A percentile compares a stretch with the other conserved stretches of the same genome.
Conservation (phyloP, 2,113 vertebrate genomes). For the Tiliqua scincoides region DNA sequence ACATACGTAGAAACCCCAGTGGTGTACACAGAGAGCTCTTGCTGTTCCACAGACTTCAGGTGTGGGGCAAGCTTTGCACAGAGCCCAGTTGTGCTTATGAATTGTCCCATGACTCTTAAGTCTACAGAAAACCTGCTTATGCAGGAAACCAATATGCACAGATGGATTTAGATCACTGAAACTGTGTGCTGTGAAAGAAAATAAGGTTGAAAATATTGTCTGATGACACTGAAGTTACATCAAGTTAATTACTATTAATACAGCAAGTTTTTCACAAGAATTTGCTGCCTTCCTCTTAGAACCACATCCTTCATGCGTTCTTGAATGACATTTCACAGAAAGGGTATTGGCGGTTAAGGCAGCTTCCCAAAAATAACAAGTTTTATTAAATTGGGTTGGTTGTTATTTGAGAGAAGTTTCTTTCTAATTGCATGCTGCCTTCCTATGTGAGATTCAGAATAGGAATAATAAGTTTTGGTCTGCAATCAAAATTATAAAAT, state of each 20-base stretch:
- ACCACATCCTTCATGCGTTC: conserved; percentile 2
- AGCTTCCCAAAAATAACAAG: neutral
- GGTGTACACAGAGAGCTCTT: neutral
- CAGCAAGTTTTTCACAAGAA: too few relatives aligned
- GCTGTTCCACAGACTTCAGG: neutral
- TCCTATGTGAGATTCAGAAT: neutral
- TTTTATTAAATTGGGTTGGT: neutral
- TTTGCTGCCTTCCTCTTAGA: neutral
- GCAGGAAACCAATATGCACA: neutral
- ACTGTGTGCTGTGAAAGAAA: conserved; percentile 14
- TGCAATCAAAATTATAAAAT: conserved; percentile 19
- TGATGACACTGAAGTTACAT: neutral
- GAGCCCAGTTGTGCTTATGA: neutral
- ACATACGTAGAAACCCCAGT: neutral
- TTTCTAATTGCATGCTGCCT: neutral
- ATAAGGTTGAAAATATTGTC: neutral
- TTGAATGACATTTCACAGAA: neutral
- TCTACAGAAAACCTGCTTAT: neutral
- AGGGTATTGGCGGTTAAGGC: neutral
- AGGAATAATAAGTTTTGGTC: conserved; percentile 21
- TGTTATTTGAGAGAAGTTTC: conserved; percentile 1
- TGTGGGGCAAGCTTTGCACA: neutral
- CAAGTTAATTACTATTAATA: neutral
- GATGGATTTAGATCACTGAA: neutral
- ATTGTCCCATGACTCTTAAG: neutral